phyloP scores from a whole-genome alignment of 2,797 vertebrate species.

The Oryzias sinensis region DNA sequence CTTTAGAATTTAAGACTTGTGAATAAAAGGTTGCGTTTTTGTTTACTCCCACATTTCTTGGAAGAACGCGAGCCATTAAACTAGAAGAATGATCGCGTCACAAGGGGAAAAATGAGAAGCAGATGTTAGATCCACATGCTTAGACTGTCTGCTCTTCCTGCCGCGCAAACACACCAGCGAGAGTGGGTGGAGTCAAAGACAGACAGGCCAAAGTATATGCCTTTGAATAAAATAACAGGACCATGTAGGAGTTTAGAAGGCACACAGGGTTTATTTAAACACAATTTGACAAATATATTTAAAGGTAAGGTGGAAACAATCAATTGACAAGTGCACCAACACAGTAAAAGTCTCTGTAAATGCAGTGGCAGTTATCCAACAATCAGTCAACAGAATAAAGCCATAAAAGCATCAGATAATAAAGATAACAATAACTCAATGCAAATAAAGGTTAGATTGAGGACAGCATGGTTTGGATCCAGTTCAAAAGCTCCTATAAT shows the following conservation, averaged over 20 bases:
- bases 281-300: constrained; percentile 45
- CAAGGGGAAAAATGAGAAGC: constrained; percentile 68
- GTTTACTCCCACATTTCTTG: constrained; percentile 48
- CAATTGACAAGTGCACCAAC: constrained; percentile 3
- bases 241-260: constrained; percentile 40
- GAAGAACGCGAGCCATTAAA: constrained; percentile 48
- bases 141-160: constrained; percentile 43
- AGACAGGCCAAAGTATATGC: constrained; percentile 18
- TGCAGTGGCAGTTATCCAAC: neutral
- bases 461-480: neutral
- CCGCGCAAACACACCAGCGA: constrained; percentile 51
- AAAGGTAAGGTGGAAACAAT: constrained; percentile 15
- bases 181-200: constrained; percentile 41
- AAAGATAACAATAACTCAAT: neutral
- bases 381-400: neutral
- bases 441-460: neutral
- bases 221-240: constrained; percentile 7
- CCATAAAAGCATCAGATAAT: neutral
- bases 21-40: constrained; percentile 40
- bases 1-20: constrained; percentile 27
- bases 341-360: constrained; percentile 12
- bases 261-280: constrained; percentile 44
- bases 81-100: constrained; percentile 69
- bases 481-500: neutral
- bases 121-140: constrained; percentile 70